phyloP scores from a whole-genome alignment of 1,140 invertebrate genomes.

The Paraescarpia echinospica region DNA sequence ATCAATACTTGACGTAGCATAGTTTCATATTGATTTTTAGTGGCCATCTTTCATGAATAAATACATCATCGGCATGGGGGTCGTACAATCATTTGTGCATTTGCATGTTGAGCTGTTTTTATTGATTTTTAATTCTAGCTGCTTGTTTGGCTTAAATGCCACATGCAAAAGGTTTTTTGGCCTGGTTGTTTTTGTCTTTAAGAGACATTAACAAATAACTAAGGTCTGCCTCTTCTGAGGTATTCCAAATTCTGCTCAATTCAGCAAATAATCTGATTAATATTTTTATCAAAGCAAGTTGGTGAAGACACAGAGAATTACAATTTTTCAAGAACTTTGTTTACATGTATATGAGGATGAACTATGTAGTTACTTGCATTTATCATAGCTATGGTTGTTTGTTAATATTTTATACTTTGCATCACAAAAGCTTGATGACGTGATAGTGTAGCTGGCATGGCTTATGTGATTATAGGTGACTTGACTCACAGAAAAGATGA shows the following conservation, averaged over 20 bases:
- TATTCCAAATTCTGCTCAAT: too few species aligned
- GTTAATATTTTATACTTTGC: not conserved
- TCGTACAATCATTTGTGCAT: not conserved
- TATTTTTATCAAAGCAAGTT: too few species aligned
- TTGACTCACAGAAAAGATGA: not conserved
- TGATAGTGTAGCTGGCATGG: not conserved
- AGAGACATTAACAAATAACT: not conserved
- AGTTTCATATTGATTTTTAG: not conserved
- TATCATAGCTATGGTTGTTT: not conserved
- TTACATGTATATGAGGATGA: too few species aligned
- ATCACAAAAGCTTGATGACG: not conserved
- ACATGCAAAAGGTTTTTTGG: not conserved
- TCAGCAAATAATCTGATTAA: too few species aligned
- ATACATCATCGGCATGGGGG: not conserved
- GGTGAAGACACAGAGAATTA: too few species aligned
- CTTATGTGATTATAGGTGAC: not conserved
- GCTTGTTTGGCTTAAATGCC: not conserved
- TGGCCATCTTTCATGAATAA: slow-evolving; percentile 1
- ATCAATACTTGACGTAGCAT: not conserved
- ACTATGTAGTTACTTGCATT: too few species aligned
- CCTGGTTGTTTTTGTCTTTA: not conserved
- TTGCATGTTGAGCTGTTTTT: slow-evolving; percentile 4
- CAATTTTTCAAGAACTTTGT: too few species aligned
- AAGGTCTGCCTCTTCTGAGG: not conserved
- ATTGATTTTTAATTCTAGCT: slow-evolving; percentile 1